These are phyloP conservation scores for Setophaga petechia DNA, from an alignment of 2,113 vertebrate species.

Conservation along the genomic window DNA sequence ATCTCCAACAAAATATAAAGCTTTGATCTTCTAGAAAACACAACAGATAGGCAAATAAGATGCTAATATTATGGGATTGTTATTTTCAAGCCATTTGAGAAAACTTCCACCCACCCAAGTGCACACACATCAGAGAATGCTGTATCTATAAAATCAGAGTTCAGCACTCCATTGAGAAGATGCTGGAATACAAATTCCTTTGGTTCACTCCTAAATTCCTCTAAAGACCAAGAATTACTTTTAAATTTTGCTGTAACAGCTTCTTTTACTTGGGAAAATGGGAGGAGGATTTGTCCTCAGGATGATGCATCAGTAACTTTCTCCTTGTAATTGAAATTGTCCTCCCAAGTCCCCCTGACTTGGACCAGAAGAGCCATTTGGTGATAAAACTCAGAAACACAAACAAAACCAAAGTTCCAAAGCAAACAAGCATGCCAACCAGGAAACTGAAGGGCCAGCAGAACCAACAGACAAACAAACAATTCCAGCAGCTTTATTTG, in stretches of 20 bases:
- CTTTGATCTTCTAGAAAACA: conserved; percentile 9
- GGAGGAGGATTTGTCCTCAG: background rate
- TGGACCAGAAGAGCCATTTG: background rate
- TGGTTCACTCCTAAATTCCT: background rate
- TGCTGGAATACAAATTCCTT: background rate
- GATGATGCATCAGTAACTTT: background rate
- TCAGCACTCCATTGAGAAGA: background rate
- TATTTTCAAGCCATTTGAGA: background rate
- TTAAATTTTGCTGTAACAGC: background rate
- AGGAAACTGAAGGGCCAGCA: background rate
- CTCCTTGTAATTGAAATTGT: background rate
- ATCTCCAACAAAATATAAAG: background rate
- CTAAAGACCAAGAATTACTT: background rate
- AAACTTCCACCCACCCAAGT: background rate
- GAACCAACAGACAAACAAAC: background rate
- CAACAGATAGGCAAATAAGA: background rate
- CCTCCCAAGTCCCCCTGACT: background rate
- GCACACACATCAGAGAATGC: background rate
- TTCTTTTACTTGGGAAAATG: background rate
- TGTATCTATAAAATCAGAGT: background rate
- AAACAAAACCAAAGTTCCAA: background rate
- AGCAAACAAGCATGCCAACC: background rate
- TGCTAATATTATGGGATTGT: background rate
- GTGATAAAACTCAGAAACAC: background rate
- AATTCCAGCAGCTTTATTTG: background rate